Conservation (phyloP, 2,113 vertebrate genomes). For the Semnornis frantzii region DNA sequence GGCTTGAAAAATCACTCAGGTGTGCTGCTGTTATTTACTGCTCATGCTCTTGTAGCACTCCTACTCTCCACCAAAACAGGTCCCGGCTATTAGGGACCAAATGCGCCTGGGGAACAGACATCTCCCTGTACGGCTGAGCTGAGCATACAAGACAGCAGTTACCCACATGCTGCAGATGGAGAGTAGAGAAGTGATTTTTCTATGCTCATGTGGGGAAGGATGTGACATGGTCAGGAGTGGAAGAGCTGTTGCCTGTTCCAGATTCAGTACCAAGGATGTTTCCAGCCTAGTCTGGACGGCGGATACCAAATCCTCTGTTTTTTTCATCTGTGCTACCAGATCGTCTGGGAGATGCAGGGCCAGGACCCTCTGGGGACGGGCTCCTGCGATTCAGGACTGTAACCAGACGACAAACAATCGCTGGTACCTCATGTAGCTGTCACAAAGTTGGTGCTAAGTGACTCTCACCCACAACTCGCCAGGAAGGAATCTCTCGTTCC, state of each 20-base stretch:
- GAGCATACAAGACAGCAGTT: background rate
- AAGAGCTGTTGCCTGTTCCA: background rate
- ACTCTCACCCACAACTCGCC: background rate
- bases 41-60: background rate
- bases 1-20: background rate
- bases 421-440: background rate
- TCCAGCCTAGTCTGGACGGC: background rate
- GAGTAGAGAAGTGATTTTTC: background rate
- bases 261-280: background rate
- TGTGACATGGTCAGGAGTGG: background rate
- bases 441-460: background rate
- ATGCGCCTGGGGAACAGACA: background rate
- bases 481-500: background rate
- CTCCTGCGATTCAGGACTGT: background rate
- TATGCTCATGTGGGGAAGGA: background rate
- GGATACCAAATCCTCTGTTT: background rate
- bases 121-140: background rate
- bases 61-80: accelerated
- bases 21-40: background rate
- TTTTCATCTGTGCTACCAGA: background rate
- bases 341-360: background rate
- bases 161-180: background rate
- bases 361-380: background rate
- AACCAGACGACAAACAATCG: accelerated
- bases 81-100: background rate